Evolutionary conservation across 2,888 invertebrate genomes (phyloP).

Genomic region (Drosophila rellima): DNA sequence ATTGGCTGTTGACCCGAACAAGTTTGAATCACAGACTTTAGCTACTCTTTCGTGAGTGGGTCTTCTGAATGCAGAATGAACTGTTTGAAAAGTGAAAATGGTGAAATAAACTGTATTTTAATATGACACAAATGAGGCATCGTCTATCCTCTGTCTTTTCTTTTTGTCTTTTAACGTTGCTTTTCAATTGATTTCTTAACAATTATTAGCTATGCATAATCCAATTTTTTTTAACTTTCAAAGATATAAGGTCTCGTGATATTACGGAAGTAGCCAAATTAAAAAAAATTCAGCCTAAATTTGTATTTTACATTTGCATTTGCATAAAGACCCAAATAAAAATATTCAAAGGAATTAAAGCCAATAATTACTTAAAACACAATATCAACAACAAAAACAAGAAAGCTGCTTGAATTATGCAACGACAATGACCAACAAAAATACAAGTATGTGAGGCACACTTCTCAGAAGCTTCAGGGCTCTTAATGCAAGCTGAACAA

Average conservation of each 20-base stretch:
- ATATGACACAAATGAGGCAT: too few relatives aligned
- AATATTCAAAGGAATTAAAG: slow-evolving; percentile 18
- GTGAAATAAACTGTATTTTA: neutral
- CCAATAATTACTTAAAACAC: slow-evolving; percentile 34
- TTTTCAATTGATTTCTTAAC: slow-evolving; percentile 38
- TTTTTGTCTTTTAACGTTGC: neutral
- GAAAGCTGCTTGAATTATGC: slow-evolving; percentile 49
- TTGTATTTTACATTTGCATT: slow-evolving; percentile 2
- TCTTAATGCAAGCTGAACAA: slow-evolving; percentile 32
- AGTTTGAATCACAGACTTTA: neutral
- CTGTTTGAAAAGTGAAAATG: neutral
- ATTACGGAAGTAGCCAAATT: slow-evolving; percentile 33
- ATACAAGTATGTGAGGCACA: slow-evolving; percentile 24
- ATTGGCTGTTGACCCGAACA: slow-evolving; percentile 31
- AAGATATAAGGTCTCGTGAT: slow-evolving; percentile 5
- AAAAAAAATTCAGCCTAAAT: slow-evolving; percentile 12
- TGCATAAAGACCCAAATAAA: neutral
- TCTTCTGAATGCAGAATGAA: neutral
- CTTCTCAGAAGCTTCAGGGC: slow-evolving; percentile 48
- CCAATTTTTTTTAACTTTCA: slow-evolving; percentile 31
- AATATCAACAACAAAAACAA: slow-evolving; percentile 27
- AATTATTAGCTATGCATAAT: slow-evolving; percentile 30
- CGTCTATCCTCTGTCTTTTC: too few relatives aligned
- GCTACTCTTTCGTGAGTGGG: neutral
- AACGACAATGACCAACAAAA: slow-evolving; percentile 39